Conservation (phyloP, 2,113 vertebrate genomes). For the Stegastes partitus region DNA sequence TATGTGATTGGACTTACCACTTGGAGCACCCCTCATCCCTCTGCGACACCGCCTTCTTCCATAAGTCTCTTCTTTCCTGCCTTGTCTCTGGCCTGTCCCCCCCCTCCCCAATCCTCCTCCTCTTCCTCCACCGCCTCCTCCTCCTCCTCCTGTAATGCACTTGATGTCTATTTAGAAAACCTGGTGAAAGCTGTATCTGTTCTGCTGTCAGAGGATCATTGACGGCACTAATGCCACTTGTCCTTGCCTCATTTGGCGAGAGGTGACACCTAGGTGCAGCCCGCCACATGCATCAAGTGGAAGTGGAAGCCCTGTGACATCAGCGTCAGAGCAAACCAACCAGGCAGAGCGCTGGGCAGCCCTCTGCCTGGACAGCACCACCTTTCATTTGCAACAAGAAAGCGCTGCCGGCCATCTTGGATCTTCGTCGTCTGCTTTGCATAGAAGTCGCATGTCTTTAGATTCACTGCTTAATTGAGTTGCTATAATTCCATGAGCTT, state of each 20-base stretch:
- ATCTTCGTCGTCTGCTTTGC: slow-evolving; percentile 8
- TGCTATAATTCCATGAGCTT: too few relatives aligned
- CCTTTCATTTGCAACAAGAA: slow-evolving; percentile 23
- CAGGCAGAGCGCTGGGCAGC: slow-evolving; percentile 41
- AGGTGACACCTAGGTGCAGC: slow-evolving; percentile 89
- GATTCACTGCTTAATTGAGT: not conserved
- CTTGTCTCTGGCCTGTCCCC: slow-evolving; percentile 36
- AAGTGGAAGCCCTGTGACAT: slow-evolving; percentile 62
- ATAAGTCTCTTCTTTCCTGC: slow-evolving; percentile 65
- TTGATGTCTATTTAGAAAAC: slow-evolving; percentile 97
- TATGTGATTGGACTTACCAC: slow-evolving; percentile 87
- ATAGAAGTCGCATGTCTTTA: not conserved
- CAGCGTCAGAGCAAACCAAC: slow-evolving; percentile 43
- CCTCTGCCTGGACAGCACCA: slow-evolving; percentile 10
- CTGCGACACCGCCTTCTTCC: slow-evolving; percentile 62
- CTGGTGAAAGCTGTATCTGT: slow-evolving; percentile 87
- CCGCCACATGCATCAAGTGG: slow-evolving; percentile 88
- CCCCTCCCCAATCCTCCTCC: slow-evolving; percentile 6
- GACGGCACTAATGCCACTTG: slow-evolving; percentile 95
- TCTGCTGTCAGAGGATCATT: slow-evolving; percentile 93
- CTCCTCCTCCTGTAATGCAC: slow-evolving; percentile 87
- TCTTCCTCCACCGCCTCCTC: slow-evolving; percentile 82
- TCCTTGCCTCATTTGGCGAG: slow-evolving; percentile 92
- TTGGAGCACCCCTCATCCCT: slow-evolving; percentile 68
- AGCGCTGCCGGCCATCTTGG: slow-evolving; percentile 38